Base-by-base conservation (phyloP, 2,888 invertebrate genomes). In the Odontocolon sp. region DNA sequence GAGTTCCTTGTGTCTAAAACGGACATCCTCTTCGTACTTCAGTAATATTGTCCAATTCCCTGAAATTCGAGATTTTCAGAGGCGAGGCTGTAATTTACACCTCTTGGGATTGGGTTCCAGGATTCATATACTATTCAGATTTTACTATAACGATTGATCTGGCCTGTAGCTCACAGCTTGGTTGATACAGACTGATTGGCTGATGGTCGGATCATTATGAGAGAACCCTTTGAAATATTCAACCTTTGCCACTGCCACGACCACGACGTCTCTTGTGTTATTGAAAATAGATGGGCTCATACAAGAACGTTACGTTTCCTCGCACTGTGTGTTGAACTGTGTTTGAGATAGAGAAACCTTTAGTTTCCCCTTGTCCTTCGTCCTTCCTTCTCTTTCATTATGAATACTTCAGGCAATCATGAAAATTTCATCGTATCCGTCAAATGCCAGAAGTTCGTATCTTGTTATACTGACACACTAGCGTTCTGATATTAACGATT, bases 381-480 rank as follows among this genome's bases (percentile, higher is more conserved):
- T 64, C 31, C 36, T 47, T 45, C n/a, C n/a, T 47, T 23, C 64
- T 59, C 45, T 54, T 66, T 52, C 16, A 45, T 56, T 52, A 66
- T 78, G 72, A 79, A 83, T 82, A 78, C 76, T 83, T 80, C 18
- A 78, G 57, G 40, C 61, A 14, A 21, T 31, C 61, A 76, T 82
- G 56, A 77, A 82, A 81, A 57, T 80, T 81, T 82, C 36, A 80
- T 79, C 31, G 33, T 11, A 78, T 79, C 73, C 73, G 71, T 79
- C 80, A 78, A 72, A 66, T 79, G 75, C 57, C 57, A 69, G n/a
- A n/a, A 72, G 61, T 68, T 80, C 63, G 69, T 70, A 67, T 68
- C 56, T 47, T 63, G 56, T 67, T 61, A 36, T 81, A 86, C 81
- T 86, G 84, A 82, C 85, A 86, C 85, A 86, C 79, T 86, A 79